These are phyloP conservation scores for Chrysaora quinquecirrha DNA, from an alignment of 30 jellyfish, hydroid and myxozoan species.

Conservation along the genomic window DNA sequence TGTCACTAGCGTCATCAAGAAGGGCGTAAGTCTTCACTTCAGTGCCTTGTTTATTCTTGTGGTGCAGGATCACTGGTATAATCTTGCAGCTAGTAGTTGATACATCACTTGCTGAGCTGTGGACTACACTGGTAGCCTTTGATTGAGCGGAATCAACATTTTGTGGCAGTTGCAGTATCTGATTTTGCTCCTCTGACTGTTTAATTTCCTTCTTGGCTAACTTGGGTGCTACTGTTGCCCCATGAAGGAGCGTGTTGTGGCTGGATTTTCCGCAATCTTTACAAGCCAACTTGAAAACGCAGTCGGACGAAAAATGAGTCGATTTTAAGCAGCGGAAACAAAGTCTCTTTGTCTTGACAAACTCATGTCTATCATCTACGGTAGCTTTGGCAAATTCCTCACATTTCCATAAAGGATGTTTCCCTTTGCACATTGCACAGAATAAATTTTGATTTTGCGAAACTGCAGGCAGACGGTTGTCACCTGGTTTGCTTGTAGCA, in stretches of 20 bases:
- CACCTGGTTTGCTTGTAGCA: neutral
- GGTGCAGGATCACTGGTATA: neutral
- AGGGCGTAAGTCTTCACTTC: constrained; percentile 1
- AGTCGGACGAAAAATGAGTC: neutral
- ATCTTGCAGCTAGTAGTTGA: neutral
- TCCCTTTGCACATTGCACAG: neutral
- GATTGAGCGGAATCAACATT: neutral
- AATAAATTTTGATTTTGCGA: neutral
- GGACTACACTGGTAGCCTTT: neutral
- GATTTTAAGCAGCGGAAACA: neutral
- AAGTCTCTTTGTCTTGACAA: neutral
- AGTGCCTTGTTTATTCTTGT: neutral
- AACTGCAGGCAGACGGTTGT: neutral
- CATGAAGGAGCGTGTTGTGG: neutral
- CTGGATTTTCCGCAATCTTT: constrained; percentile 2
- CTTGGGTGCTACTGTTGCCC: constrained; percentile 3
- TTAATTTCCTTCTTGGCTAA: neutral
- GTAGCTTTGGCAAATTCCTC: neutral
- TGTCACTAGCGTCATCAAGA: neutral
- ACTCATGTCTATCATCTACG: neutral
- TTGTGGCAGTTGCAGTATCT: neutral
- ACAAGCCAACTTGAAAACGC: neutral
- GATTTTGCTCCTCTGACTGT: neutral
- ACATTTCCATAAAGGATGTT: neutral
- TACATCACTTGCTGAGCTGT: neutral